These are phyloP conservation scores for Pogonognathellus flavescens DNA, from an alignment of 1,140 invertebrate species.

Conservation along the genomic window DNA sequence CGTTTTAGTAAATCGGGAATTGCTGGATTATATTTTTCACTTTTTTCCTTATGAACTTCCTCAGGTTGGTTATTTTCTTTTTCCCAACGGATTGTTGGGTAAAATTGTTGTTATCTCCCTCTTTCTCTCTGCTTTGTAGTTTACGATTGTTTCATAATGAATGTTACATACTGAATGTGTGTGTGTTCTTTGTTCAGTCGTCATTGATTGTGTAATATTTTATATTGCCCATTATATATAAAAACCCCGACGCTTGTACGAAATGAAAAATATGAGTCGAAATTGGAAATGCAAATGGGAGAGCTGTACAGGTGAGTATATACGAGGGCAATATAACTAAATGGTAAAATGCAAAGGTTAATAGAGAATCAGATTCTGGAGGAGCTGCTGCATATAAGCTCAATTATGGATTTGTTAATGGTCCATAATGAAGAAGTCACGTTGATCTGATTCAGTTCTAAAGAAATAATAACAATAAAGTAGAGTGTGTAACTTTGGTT, in stretches of 20 bases:
- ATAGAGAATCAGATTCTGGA: constrained; percentile 27
- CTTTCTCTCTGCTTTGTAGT: neutral
- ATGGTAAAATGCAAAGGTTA: constrained; percentile 13
- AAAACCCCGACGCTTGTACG: neutral
- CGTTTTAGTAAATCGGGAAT: no score
- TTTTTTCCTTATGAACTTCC: no score
- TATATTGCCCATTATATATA: neutral
- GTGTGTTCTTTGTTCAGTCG: neutral
- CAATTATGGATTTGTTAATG: constrained; percentile 43
- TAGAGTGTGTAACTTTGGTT: neutral
- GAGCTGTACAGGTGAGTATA: neutral
- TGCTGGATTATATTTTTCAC: no score
- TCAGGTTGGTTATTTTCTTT: no score
- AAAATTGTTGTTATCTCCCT: no score
- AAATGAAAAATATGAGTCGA: neutral
- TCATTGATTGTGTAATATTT: neutral
- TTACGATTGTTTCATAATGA: neutral
- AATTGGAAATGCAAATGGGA: neutral
- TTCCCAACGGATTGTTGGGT: no score
- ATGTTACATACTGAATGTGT: neutral
- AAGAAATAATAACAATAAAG: constrained; percentile 48
- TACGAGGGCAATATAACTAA: neutral
- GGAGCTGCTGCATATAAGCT: neutral
- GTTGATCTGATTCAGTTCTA: constrained; percentile 35
- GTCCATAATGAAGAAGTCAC: constrained; percentile 49